These are phyloP conservation scores for Charina bottae DNA, from an alignment of 2,113 vertebrate genomes.

Conservation along the genomic window DNA sequence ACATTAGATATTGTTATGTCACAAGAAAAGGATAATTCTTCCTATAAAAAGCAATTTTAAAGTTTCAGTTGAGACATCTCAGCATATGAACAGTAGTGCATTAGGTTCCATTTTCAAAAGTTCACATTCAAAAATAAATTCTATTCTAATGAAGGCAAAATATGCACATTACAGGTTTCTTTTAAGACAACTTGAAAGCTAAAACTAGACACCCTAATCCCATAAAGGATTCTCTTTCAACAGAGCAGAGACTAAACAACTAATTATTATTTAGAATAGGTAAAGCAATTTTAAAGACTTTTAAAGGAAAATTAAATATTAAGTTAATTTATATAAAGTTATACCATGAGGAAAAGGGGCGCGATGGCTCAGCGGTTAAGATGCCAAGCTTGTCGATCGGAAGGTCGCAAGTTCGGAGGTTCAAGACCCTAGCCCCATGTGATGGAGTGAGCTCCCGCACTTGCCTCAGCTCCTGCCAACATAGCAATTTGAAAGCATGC, in stretches of 20 bases:
- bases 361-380: too few relatives aligned
- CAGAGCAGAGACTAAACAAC: background rate
- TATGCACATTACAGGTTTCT: background rate
- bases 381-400: too few relatives aligned
- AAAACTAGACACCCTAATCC: conserved; percentile 15
- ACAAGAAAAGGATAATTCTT: background rate
- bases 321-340: conserved; percentile 2
- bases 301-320: conserved; percentile 19
- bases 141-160: conserved; percentile 6
- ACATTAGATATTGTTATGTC: background rate
- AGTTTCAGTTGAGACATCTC: background rate
- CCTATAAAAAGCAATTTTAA: background rate
- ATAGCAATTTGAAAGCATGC: too few relatives aligned
- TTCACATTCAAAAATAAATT: conserved; percentile 18
- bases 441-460: too few relatives aligned
- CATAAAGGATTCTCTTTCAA: background rate
- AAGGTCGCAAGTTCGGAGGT: too few relatives aligned
- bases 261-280: conserved; percentile 3
- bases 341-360: background rate
- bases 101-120: conserved; percentile 28
- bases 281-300: background rate
- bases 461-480: too few relatives aligned
- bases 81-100: background rate
- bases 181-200: background rate
- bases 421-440: too few relatives aligned